Evolutionary conservation across 2,113 vertebrate genomes (phyloP).

Genomic region (Peromyscus polionotus): DNA sequence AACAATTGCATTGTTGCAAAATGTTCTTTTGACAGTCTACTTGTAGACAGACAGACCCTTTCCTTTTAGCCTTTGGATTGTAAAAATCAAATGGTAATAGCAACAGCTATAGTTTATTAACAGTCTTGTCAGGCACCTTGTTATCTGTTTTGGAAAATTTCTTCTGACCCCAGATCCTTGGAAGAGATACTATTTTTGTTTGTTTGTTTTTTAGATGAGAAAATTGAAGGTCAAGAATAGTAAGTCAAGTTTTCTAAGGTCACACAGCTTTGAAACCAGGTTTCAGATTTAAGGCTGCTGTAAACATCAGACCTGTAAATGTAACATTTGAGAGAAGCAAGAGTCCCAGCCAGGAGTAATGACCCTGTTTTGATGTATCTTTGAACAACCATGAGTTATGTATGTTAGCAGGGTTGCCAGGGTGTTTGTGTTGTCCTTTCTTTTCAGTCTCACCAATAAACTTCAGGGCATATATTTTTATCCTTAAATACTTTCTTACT

Average conservation of each 20-base stretch:
- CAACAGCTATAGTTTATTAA: background rate
- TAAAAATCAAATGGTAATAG: conserved; percentile 16
- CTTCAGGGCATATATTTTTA: background rate
- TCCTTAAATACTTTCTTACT: background rate
- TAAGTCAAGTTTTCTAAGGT: conserved; percentile 39
- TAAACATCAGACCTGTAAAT: background rate
- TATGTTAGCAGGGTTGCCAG: background rate
- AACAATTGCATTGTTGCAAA: background rate
- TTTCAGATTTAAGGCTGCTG: background rate
- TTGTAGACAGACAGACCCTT: background rate
- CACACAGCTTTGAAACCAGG: background rate
- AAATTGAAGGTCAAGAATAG: conserved; percentile 12
- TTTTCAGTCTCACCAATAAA: background rate
- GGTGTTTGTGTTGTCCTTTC: background rate
- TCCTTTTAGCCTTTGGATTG: conserved; percentile 47
- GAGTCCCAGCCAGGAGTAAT: background rate
- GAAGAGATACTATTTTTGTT: conserved; percentile 11
- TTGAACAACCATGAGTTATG: background rate
- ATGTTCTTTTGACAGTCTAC: background rate
- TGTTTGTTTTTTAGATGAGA: conserved; percentile 14
- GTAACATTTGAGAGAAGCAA: background rate
- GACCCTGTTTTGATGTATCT: background rate
- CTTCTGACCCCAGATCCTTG: background rate
- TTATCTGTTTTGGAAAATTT: conserved; percentile 22
- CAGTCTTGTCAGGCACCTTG: background rate